phyloP scores from a whole-genome alignment of 2,888 invertebrate species.

The Nemapogon koenigi region DNA sequence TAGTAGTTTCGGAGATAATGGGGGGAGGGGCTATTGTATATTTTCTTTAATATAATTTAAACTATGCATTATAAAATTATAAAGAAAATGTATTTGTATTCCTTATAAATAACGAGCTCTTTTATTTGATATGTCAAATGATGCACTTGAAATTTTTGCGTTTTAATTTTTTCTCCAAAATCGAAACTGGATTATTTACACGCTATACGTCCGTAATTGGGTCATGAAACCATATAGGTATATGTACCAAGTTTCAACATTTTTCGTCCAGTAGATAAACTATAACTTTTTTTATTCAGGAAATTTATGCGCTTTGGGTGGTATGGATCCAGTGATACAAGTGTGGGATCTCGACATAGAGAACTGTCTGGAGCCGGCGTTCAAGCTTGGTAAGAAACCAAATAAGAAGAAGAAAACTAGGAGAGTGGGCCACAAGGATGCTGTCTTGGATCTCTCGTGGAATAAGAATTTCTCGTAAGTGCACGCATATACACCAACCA shows the following conservation, averaged over 20 bases:
- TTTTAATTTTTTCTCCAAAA: no score
- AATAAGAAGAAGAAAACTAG: conserved; percentile 76
- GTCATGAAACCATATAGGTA: no score
- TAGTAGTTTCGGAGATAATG: no score
- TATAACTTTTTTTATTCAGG: conserved; percentile 46
- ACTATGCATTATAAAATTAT: no score
- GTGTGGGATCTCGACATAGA: conserved; percentile 98
- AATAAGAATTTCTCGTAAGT: conserved; percentile 75
- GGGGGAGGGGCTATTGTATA: no score
- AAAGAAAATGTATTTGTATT: no score
- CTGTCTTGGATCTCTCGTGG: conserved; percentile 92
- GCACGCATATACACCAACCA: not conserved
- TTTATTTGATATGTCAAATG: conserved; percentile 8
- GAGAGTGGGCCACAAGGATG: conserved; percentile 82
- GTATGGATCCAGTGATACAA: conserved; percentile 91
- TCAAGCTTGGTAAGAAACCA: conserved; percentile 76
- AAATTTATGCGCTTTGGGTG: conserved; percentile 91
- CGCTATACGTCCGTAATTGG: no score
- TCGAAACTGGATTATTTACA: no score
- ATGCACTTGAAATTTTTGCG: not conserved
- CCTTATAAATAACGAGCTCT: no score
- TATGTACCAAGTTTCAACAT: no score
- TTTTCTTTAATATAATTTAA: no score
- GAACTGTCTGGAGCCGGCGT: conserved; percentile 88
- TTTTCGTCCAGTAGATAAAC: no score